These are phyloP conservation scores for Dunckerocampus dactyliophorus DNA, from an alignment of 2,113 vertebrate species.

Conservation along the genomic window DNA sequence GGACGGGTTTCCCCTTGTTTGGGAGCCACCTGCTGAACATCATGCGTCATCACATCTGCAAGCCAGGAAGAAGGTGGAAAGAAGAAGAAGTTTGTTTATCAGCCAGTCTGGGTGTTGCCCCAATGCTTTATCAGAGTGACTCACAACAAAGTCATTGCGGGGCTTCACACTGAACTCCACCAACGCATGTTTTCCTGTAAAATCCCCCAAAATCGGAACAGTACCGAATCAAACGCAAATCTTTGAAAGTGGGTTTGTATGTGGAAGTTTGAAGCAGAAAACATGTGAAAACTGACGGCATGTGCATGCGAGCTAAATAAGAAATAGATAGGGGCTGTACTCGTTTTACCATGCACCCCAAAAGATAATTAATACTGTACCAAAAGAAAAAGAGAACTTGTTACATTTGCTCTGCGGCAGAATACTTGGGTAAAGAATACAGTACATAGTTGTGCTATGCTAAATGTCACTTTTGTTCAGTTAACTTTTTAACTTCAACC, in stretches of 20 bases:
- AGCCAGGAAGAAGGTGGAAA: conserved; percentile 12
- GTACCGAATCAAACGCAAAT: conserved; percentile 30
- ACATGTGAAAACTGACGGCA: background rate
- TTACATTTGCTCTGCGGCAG: too few species aligned
- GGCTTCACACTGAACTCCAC: conserved; percentile 15
- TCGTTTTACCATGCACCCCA: too few species aligned
- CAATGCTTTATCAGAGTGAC: conserved; percentile 46
- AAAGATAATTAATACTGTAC: too few species aligned
- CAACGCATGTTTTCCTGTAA: background rate
- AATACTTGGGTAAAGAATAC: too few species aligned
- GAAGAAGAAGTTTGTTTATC: conserved; percentile 48
- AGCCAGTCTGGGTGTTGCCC: conserved; percentile 45
- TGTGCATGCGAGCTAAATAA: too few species aligned
- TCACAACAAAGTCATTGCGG: conserved; percentile 51
- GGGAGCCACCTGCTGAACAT: conserved; percentile 55
- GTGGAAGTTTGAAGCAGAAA: background rate
- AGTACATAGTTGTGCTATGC: too few species aligned
- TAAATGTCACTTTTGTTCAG: too few species aligned
- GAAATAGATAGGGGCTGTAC: too few species aligned
- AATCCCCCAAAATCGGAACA: background rate
- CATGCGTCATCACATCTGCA: conserved; percentile 45
- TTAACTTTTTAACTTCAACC: too few species aligned
- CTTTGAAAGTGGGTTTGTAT: background rate
- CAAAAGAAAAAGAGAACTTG: too few species aligned
- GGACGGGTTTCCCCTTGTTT: conserved; percentile 29